Conservation (phyloP, 1,140 invertebrate species). For the Hyphantria cunea region DNA sequence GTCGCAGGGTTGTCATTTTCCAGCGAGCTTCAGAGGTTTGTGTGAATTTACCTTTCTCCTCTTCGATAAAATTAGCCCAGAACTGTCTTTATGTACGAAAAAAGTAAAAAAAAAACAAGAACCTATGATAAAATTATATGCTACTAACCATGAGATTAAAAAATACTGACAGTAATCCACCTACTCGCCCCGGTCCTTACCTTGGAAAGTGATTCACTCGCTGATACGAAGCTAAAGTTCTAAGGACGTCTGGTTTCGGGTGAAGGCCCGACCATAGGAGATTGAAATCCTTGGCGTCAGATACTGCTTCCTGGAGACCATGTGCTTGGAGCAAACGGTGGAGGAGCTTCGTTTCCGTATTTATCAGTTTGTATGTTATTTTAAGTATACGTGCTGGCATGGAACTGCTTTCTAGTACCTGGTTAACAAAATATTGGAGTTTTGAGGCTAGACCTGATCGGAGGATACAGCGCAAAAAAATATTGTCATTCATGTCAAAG, state of each 20-base stretch:
- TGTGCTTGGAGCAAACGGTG: constrained; percentile 88
- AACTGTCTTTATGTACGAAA: no score
- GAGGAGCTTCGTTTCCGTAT: constrained; percentile 90
- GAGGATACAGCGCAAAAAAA: no score
- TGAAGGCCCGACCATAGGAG: constrained; percentile 95
- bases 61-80: no score
- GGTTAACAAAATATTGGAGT: constrained; percentile 15
- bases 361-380: constrained; percentile 90
- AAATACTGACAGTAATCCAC: constrained; percentile 26
- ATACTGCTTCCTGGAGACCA: constrained; percentile 85
- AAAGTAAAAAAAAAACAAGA: no score
- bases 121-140: no score
- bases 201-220: constrained; percentile 97
- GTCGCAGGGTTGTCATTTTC: no score
- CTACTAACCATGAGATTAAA: not conserved
- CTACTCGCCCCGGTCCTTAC: constrained; percentile 70
- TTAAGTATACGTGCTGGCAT: constrained; percentile 89
- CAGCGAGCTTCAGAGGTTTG: no score
- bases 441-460: no score
- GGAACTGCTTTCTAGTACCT: constrained; percentile 68
- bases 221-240: constrained; percentile 91
- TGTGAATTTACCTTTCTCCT: no score
- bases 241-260: constrained; percentile 93
- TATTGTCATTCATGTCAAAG: no score
- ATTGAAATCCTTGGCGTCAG: constrained; percentile 90